phyloP scores from a whole-genome alignment of 2,888 invertebrate genomes.

The Tortricodes alternella region DNA sequence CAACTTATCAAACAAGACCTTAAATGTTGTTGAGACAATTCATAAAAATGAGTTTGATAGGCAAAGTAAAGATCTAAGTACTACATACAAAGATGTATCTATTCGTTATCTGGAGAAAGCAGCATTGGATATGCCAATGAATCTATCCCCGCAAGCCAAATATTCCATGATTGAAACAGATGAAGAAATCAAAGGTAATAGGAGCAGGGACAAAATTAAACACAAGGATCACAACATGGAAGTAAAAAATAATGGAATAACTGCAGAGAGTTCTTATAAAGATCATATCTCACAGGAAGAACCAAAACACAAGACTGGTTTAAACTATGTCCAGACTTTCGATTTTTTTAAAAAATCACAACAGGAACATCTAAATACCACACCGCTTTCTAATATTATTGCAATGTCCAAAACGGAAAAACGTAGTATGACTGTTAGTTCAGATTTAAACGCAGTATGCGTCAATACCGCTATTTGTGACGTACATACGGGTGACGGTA shows the following conservation, averaged over 20 bases:
- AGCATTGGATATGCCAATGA: conserved; percentile 25
- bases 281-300: not conserved
- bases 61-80: conserved; percentile 9
- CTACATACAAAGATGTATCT: not conserved
- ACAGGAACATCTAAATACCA: not conserved
- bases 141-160: conserved; percentile 28
- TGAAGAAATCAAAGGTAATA: conserved; percentile 9
- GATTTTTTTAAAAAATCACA: not conserved
- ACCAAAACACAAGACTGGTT: not conserved
- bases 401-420: not conserved
- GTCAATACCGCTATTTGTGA: not conserved
- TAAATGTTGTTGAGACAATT: conserved; percentile 3
- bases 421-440: not conserved
- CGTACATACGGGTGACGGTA: no score
- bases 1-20: not conserved
- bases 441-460: not conserved
- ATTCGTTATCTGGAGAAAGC: conserved; percentile 16
- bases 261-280: not conserved
- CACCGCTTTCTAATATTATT: not conserved
- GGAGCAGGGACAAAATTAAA: not conserved
- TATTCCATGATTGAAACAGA: conserved; percentile 4
- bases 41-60: not conserved
- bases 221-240: not conserved
- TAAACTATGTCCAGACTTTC: not conserved
- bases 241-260: not conserved